A percentile compares a stretch with the other conserved stretches of the same genome.
phyloP scores from a whole-genome alignment of 2,113 vertebrate genomes.

The Edolisoma coerulescens region DNA sequence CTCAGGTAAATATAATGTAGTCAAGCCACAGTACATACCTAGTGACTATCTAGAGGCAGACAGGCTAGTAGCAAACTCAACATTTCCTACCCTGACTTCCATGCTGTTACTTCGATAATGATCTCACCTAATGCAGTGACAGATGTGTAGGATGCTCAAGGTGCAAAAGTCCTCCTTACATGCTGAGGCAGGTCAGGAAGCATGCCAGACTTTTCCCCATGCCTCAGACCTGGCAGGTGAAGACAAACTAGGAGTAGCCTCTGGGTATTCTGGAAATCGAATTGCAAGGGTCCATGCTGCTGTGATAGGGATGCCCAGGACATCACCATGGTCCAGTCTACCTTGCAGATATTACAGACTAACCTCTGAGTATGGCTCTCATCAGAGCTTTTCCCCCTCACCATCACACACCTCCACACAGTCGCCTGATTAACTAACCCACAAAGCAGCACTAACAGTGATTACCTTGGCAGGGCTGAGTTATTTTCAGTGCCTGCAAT shows the following conservation, averaged over 20 bases:
- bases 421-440: not conserved
- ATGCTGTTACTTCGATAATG: not conserved
- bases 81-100: not conserved
- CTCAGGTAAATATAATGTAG: not conserved
- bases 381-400: not conserved
- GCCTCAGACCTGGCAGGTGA: not conserved
- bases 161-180: not conserved
- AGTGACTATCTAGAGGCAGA: not conserved
- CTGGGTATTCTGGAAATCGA: not conserved
- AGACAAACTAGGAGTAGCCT: not conserved
- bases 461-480: conserved; percentile 35
- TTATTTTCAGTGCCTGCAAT: conserved; percentile 27
- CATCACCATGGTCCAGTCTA: not conserved
- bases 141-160: not conserved
- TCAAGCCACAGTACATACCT: not conserved
- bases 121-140: not conserved
- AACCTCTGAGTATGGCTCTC: not conserved
- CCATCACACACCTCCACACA: not conserved
- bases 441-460: not conserved
- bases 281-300: not conserved
- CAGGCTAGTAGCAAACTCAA: not conserved
- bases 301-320: not conserved
- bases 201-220: not conserved
- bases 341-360: not conserved
- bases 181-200: not conserved